phyloP scores from a whole-genome alignment of 1,140 invertebrate genomes.

The Drosophila insularis region DNA sequence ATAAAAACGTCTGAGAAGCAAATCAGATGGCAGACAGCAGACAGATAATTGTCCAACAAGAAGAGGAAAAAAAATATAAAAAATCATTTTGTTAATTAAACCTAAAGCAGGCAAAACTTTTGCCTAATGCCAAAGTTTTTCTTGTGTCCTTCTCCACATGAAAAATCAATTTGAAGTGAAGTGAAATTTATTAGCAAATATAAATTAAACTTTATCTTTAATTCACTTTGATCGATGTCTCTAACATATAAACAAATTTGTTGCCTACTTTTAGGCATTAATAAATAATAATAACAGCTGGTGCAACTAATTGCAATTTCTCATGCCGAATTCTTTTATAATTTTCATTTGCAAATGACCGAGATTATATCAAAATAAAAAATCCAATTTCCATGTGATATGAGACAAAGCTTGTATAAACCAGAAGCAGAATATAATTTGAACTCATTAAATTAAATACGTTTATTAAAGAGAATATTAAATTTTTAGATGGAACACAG shows the following conservation, averaged over 20 bases:
- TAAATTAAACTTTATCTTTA: neutral
- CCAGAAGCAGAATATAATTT: neutral
- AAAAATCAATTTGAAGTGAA: neutral
- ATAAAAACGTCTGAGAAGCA: conserved; percentile 38
- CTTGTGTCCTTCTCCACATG: neutral
- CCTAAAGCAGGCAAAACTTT: neutral
- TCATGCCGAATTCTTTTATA: neutral
- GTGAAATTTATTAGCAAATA: neutral
- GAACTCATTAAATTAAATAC: neutral
- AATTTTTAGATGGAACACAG: neutral
- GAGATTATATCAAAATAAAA: neutral
- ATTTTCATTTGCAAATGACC: neutral
- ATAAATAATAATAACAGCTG: neutral
- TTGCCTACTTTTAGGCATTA: neutral
- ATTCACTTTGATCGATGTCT: too few relatives aligned
- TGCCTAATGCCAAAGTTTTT: conserved; percentile 3
- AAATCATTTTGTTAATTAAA: conserved; percentile 1
- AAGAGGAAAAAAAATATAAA: neutral
- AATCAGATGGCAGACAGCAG: neutral
- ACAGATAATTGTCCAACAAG: neutral
- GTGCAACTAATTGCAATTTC: conserved; percentile 9
- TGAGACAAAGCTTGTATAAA: too few relatives aligned
- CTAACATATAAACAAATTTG: neutral
- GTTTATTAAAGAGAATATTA: neutral
- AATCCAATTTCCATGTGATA: neutral